These are phyloP conservation scores for Therioaphis trifolii DNA, from an alignment of 2,888 invertebrate species.

Conservation along the genomic window DNA sequence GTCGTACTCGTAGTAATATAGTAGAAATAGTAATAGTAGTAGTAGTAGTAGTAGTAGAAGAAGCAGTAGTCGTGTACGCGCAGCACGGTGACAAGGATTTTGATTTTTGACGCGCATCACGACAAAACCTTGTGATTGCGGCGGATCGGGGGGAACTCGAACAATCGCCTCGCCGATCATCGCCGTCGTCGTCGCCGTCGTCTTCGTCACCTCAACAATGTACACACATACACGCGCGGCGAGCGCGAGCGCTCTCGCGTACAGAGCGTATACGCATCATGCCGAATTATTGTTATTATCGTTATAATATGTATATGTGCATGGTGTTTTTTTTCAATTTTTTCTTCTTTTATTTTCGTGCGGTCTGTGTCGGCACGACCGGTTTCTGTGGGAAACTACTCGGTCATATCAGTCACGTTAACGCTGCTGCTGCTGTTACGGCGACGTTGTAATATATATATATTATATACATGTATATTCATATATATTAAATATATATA, in stretches of 20 bases:
- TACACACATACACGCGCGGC: conserved; percentile 19
- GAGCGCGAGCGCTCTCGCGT: too few relatives aligned
- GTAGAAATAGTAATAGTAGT: too few relatives aligned
- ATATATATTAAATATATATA: too few relatives aligned
- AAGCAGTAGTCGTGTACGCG: neutral
- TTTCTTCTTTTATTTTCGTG: conserved; percentile 53
- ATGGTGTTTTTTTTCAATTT: conserved; percentile 43
- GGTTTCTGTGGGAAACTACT: conserved; percentile 63
- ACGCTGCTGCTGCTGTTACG: conserved; percentile 5
- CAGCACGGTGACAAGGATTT: conserved; percentile 60
- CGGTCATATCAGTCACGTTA: conserved; percentile 62
- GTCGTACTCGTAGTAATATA: conserved; percentile 7
- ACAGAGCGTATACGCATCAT: conserved; percentile 52
- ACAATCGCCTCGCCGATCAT: conserved; percentile 59
- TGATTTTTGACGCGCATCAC: conserved; percentile 58
- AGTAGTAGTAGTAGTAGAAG: too few relatives aligned
- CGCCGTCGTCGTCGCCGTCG: conserved; percentile 32
- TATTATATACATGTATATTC: neutral
- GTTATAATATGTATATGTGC: conserved; percentile 24
- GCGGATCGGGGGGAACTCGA: neutral
- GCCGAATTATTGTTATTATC: conserved; percentile 62
- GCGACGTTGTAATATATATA: conserved; percentile 16
- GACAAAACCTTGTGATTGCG: conserved; percentile 19
- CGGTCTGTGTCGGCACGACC: conserved; percentile 62
- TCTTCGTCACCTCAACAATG: conserved; percentile 27